Evolutionary conservation across 1,140 invertebrate species (phyloP), one percentile per base, ranked within the genome.

Genomic region (Ceratina calcarata): DNA sequence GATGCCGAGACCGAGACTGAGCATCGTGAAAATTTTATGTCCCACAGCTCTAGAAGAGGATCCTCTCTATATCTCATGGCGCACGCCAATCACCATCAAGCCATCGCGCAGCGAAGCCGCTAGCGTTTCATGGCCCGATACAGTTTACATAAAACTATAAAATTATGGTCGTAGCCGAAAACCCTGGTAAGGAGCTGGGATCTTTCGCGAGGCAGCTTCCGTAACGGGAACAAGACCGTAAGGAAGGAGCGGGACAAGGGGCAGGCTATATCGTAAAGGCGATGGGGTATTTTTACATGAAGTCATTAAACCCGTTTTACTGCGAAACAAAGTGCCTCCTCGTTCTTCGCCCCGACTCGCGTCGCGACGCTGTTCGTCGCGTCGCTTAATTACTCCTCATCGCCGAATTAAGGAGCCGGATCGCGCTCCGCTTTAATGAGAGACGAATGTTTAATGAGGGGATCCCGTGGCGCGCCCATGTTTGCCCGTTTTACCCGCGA

Each of bases 131-230:
- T 88, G 85, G 83, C 89, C 78, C 87, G 87, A 89, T 91, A 90
- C 88, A 90, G 88, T 90, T 91, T 91, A 90, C 89, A 91, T 90
- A 91, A 90, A 90, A 91, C 89, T 90, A 91, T 90, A 90, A 91
- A 91, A 87, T 91, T 91, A 91, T 90, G 84, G 80, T 64, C 81
- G 83, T 83, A 80, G 85, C 82, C 86, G 81, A 88, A 86, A 89
- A 78, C 18, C 78, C 74, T 49, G 69, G 24, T 70, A 81, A 70
- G 80, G 80, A 81, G 24, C 1, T 7, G 15, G 10, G 12, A 51
- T 20, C 22, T 15, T 45, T 45, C 0, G 55, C 8, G 22, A 12
- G 49, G 2, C 37, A 57, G 37, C 18, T 24, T 22, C 24, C 27
- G 37, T 7, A 66, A 49, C 65, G 37, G 22, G 2, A 20, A 49